These are phyloP conservation scores for Steatocranus sp. DNA, from an alignment of 2,797 vertebrate species.

Conservation along the genomic window DNA sequence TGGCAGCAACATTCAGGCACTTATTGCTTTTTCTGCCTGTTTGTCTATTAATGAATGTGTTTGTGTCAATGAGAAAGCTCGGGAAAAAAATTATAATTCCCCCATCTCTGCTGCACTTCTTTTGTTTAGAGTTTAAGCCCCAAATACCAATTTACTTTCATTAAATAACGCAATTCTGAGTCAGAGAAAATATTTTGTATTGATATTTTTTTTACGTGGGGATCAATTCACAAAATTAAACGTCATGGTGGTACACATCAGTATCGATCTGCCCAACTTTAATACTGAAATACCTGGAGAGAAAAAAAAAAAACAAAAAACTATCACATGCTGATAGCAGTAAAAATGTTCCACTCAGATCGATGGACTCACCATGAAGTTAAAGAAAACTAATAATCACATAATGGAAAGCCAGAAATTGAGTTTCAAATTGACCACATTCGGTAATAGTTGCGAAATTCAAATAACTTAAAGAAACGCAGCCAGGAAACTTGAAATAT, in stretches of 20 bases:
- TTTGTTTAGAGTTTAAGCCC: neutral
- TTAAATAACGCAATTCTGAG: neutral
- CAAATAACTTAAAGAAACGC: neutral
- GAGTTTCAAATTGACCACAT: neutral
- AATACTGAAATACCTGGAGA: neutral
- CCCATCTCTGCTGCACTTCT: neutral
- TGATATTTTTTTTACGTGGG: neutral
- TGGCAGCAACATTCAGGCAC: neutral
- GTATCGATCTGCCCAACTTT: neutral
- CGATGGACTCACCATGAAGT: neutral
- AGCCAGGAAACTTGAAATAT: neutral
- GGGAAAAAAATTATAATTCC: neutral
- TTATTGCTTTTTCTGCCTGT: neutral
- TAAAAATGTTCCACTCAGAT: neutral
- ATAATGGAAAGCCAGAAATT: neutral
- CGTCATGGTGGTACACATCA: neutral
- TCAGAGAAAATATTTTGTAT: neutral
- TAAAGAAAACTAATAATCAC: neutral
- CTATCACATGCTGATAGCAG: neutral
- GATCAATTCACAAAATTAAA: neutral
- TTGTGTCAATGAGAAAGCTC: neutral
- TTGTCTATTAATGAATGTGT: neutral
- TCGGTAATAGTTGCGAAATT: neutral
- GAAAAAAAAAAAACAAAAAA: neutral
- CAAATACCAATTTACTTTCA: neutral